These are phyloP conservation scores for Antechinus stuartii DNA, from an alignment of 2,113 vertebrate genomes.

Conservation along the genomic window DNA sequence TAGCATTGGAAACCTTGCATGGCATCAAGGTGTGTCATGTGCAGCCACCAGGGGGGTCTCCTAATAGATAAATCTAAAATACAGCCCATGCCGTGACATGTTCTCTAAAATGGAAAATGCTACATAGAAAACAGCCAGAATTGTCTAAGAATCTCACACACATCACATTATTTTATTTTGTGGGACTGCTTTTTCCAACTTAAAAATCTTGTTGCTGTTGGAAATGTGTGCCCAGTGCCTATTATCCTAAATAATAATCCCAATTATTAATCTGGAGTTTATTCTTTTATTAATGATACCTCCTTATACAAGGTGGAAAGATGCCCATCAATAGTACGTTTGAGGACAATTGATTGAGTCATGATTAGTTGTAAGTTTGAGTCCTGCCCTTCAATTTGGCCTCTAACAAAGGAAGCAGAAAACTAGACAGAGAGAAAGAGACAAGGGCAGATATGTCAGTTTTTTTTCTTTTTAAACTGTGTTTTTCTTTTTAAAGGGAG, in stretches of 20 bases:
- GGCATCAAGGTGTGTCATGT: neutral
- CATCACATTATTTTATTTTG: neutral
- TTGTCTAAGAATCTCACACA: neutral
- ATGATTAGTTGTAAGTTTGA: neutral
- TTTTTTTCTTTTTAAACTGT: no score
- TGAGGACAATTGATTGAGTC: neutral
- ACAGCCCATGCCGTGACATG: neutral
- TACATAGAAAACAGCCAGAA: neutral
- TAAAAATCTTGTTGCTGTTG: neutral
- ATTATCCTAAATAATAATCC: neutral
- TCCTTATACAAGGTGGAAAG: neutral
- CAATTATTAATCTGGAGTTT: neutral
- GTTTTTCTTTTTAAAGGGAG: neutral
- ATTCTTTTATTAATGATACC: neutral
- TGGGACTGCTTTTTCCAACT: neutral
- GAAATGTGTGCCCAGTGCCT: neutral
- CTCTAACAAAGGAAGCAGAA: neutral
- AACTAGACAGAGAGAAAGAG: neutral
- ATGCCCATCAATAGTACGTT: neutral
- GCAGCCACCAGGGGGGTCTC: neutral
- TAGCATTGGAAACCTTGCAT: constrained; percentile 21
- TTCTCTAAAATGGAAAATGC: neutral
- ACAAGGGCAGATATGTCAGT: neutral
- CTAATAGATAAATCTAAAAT: neutral
- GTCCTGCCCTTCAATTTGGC: neutral